A percentile compares a stretch with the other conserved stretches of the same genome.
phyloP scores from a whole-genome alignment of 2,113 vertebrate genomes.

The Amphilophus citrinellus region DNA sequence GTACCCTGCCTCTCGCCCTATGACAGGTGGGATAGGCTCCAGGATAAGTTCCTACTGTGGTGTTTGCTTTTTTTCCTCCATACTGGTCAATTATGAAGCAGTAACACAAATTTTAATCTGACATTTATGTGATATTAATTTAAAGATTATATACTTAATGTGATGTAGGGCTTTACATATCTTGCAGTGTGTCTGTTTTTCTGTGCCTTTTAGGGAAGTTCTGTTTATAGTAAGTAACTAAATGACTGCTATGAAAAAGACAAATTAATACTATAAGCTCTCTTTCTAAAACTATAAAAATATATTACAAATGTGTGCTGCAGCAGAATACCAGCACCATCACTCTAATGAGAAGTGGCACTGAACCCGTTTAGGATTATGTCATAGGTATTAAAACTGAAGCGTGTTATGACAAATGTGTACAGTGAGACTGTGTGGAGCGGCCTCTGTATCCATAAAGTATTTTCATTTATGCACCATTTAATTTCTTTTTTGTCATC shows the following conservation, averaged over 20 bases:
- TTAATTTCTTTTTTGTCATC: background rate
- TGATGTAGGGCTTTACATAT: no score
- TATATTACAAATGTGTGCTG: background rate
- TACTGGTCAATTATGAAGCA: background rate
- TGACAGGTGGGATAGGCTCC: no score
- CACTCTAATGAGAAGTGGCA: slow-evolving; percentile 38
- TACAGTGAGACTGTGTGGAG: background rate
- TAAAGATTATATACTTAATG: no score
- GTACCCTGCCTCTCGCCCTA: no score
- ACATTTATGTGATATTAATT: no score
- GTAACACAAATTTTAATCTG: no score
- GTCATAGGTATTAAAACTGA: slow-evolving; percentile 42
- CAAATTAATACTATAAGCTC: no score
- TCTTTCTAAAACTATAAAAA: no score
- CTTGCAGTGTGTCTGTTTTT: no score
- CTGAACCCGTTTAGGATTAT: slow-evolving; percentile 43
- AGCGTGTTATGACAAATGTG: slow-evolving; percentile 51
- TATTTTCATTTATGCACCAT: background rate
- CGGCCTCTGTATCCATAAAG: background rate
- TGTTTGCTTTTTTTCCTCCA: background rate
- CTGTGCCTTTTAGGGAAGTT: no score
- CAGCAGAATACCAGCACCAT: background rate
- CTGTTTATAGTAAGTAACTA: background rate
- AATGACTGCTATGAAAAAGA: background rate
- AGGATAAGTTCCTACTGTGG: background rate